Evolutionary conservation across 2,888 invertebrate genomes (phyloP), one percentile per base, ranked within the genome.

Genomic region (Anticlea derivata): DNA sequence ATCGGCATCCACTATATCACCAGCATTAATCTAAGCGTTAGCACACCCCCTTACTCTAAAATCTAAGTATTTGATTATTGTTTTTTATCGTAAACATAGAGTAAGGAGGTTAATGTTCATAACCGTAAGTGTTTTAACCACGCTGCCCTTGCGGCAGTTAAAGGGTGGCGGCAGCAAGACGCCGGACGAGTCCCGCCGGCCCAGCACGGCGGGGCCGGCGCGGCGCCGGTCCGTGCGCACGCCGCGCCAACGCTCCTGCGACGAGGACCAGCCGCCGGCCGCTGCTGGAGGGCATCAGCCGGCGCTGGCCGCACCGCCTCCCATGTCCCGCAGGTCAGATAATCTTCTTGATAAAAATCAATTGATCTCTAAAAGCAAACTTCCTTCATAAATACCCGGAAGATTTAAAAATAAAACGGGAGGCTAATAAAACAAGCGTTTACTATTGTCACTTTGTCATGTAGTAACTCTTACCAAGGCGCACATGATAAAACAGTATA

Each of bases 211-310:
- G 43, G 69, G 94, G 80, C 88, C 88, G 7, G 75, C 84, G 85
- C 68, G 93, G 77, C 79, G 94, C 83, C 83, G 93, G 89, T 78
- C 93, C 77, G 68, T 93, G 90, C 75, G 93, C 91, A 79, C 92
- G 92, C 80, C 84, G 86, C 79, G 96, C 7, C 96, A 96, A 75
- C 95, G 96, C 76, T 96, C 96, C 72, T 96, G 96, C 78, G 96
- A 96, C 70, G 96, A 96, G 63, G 96, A 96, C 72, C 65, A 82
- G 68, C 69, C 64, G 37, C 68, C 66, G 64, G 65, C 58, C 59
- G 70, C 66, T 11, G 38, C 47, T 1, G 35, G 30, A 3, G 35
- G 26, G 5, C 83, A 74, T 12, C 93, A 93, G 45, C 79, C 92
- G 0, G 94, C 93, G 3, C 87, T 95, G 5, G 93, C 93, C 12